Percentiles rank a stretch among this genome's conserved stretches.
phyloP scores from a whole-genome alignment of 2,113 vertebrate species.

The Rhynchopsitta pachyrhyncha region DNA sequence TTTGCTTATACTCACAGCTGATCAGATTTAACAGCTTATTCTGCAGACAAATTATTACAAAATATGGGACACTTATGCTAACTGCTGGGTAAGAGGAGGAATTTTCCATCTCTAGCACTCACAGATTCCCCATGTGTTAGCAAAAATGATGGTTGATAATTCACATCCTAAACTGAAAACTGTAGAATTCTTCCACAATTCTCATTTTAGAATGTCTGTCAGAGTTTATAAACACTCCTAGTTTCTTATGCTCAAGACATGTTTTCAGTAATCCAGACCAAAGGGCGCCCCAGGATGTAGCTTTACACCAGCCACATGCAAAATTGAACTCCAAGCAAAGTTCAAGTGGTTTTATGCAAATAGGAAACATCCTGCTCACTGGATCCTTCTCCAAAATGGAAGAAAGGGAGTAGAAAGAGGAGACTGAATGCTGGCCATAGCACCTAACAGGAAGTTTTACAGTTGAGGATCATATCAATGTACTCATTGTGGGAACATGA shows the following conservation, averaged over 20 bases:
- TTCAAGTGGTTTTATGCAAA: not conserved
- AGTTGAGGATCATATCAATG: not conserved
- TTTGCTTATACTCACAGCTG: not conserved
- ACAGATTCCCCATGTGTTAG: not conserved
- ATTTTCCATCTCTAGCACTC: not conserved
- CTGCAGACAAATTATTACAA: not conserved
- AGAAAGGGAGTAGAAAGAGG: not conserved
- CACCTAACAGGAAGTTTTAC: not conserved
- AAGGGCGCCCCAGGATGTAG: fast-evolving
- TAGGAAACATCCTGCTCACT: not conserved
- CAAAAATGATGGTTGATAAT: not conserved
- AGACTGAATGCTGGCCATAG: not conserved
- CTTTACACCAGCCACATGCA: not conserved
- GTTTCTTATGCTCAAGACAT: not conserved
- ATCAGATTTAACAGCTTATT: not conserved
- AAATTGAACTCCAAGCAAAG: not conserved
- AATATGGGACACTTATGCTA: not conserved
- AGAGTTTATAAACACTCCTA: not conserved
- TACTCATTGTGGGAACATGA: not conserved
- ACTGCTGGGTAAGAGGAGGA: not conserved
- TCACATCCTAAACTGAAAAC: not conserved
- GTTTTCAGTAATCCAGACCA: not conserved
- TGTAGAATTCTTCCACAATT: not conserved
- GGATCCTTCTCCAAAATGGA: not conserved
- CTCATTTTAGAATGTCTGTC: not conserved